Evolutionary conservation across 1,140 invertebrate species (phyloP), one percentile per base, ranked within the genome.

Genomic region (Brachionus rubens): DNA sequence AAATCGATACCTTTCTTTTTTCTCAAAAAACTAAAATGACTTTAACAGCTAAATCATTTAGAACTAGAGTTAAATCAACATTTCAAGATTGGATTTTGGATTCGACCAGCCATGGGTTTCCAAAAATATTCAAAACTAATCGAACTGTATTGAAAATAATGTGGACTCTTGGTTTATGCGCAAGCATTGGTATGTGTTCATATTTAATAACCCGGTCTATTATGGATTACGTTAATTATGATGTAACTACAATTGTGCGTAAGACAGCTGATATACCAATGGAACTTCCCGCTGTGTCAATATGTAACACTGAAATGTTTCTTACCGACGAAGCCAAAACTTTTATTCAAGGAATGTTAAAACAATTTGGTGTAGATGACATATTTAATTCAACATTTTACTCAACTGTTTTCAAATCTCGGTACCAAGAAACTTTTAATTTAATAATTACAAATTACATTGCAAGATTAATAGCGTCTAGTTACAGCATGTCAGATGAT

Each of bases 61-160:
- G n/a, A n/a, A n/a, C n/a, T n/a, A n/a, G n/a, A n/a, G n/a, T n/a
- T n/a, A n/a, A n/a, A n/a, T n/a, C n/a, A n/a, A n/a, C n/a, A n/a
- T n/a, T n/a, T n/a, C n/a, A 50, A 50, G 14, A 62, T 16, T 62
- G 56, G 56, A 62, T 62, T 2, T 5, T 16, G 4, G 56, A 62
- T 33, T 62, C 30, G 33, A 36, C 30, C 9, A 36, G 28, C 5
- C 56, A 62, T 62, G 56, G 56, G 4, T 62, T 62, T 62, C 56
- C 56, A 19, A 62, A 40, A 40, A 62, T 62, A 9, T 62, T 62
- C 56, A 62, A 62, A 62, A 62, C 24, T 16, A 16, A 62, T 0
- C 12, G 12, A 16, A 3, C 9, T 16, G 21, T 9, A 6, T 2
- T 62, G 9, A 62, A 62, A 33, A 14, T 62, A 0, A 36, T 62